Conservation (phyloP, 2,888 invertebrate genomes). For the Hoplodrina blanda region DNA sequence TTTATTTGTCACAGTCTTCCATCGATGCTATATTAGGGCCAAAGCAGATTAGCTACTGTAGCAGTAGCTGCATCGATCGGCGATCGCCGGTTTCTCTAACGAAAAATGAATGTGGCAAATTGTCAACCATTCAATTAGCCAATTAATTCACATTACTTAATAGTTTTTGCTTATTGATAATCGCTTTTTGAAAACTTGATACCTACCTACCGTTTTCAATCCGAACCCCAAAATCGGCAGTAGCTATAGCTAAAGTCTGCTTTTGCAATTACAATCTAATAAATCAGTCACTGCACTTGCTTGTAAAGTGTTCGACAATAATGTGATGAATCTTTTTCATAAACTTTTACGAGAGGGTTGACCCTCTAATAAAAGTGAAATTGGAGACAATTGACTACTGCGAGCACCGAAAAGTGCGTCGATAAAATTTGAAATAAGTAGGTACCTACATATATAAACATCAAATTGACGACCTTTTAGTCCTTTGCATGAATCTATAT, state of each 20-base stretch:
- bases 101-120: too few relatives aligned
- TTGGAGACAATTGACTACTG: neutral
- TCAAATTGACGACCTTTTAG: neutral
- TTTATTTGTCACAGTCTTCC: constrained; percentile 15
- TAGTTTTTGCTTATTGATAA: too few relatives aligned
- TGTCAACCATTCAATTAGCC: too few relatives aligned
- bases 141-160: too few relatives aligned
- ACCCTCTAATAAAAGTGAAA: neutral
- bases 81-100: too few relatives aligned
- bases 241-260: neutral
- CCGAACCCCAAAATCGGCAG: neutral
- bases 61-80: too few relatives aligned
- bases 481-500: too few relatives aligned
- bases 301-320: neutral
- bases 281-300: constrained; percentile 5
- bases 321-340: neutral
- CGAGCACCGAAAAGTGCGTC: neutral
- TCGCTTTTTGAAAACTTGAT: too few relatives aligned
- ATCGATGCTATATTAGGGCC: too few relatives aligned
- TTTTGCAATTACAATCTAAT: neutral
- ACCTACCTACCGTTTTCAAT: neutral
- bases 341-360: constrained; percentile 4
- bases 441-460: too few relatives aligned
- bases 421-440: neutral
- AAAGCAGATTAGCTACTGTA: too few relatives aligned